Conservation (phyloP, 2,888 invertebrate genomes). For the Apodemia zela region DNA sequence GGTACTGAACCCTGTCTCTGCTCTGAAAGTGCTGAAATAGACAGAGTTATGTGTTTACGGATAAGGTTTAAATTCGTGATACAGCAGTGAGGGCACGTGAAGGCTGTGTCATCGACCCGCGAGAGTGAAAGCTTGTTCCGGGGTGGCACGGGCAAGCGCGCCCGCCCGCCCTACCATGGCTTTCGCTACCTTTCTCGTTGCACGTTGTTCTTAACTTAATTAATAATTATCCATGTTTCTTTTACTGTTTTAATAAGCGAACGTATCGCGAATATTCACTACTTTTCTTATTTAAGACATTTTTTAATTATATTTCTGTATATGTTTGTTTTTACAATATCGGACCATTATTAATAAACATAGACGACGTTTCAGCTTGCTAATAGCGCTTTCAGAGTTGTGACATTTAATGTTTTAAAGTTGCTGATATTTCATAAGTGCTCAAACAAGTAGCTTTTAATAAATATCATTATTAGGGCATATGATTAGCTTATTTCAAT, state of each 20-base stretch:
- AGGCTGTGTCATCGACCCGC: slow-evolving; percentile 73
- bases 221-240: slow-evolving; percentile 37
- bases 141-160: slow-evolving; percentile 54
- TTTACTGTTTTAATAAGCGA: background rate
- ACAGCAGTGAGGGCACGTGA: slow-evolving; percentile 58
- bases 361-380: too few relatives aligned
- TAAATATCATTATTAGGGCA: too few relatives aligned
- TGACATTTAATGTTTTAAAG: too few relatives aligned
- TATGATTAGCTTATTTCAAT: too few relatives aligned
- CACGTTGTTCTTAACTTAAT: slow-evolving; percentile 58
- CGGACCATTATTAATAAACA: too few relatives aligned
- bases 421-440: too few relatives aligned
- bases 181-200: slow-evolving; percentile 71
- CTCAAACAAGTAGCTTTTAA: too few relatives aligned
- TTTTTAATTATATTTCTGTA: background rate
- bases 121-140: slow-evolving; percentile 77
- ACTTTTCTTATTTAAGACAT: background rate
- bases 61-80: slow-evolving; percentile 27
- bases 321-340: background rate
- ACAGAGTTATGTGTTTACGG: slow-evolving; percentile 24
- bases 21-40: slow-evolving; percentile 26
- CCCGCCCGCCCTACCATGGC: slow-evolving; percentile 67
- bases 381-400: too few relatives aligned
- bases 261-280: background rate
- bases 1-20: slow-evolving; percentile 16